Percentiles rank a stretch among this genome's conserved stretches.
Conservation (phyloP, 2,797 vertebrate genomes). For the Syngnathus acus region DNA sequence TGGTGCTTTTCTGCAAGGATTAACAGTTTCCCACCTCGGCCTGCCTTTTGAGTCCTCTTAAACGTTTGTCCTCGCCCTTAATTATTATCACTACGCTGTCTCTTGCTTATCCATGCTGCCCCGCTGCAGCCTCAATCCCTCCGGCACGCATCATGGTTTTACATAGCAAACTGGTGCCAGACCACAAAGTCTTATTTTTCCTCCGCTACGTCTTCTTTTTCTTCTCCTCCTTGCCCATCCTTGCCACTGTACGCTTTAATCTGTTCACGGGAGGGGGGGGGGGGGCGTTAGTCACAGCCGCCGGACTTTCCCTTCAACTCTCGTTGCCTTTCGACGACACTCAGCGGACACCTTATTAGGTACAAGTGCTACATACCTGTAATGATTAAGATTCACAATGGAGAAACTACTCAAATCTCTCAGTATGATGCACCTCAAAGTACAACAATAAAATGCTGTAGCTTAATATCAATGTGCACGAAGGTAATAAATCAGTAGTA, state of each 20-base stretch:
- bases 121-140: constrained; percentile 28
- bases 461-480: neutral
- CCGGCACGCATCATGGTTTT: constrained; percentile 46
- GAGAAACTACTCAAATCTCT: neutral
- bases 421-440: neutral
- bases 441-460: neutral
- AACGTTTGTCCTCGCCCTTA: constrained; percentile 18
- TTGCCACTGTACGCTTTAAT: neutral
- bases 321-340: neutral
- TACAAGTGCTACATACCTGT: neutral
- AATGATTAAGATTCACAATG: neutral
- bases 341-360: neutral
- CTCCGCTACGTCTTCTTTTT: neutral
- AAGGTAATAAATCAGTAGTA: neutral
- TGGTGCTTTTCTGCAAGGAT: constrained; percentile 10
- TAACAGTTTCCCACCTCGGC: constrained; percentile 26
- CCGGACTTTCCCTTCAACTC: constrained; percentile 4
- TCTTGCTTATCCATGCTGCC: constrained; percentile 15
- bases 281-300: neutral
- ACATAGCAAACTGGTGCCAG: constrained; percentile 51
- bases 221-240: constrained; percentile 5
- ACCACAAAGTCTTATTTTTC: constrained; percentile 57
- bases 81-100: constrained; percentile 15
- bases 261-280: neutral
- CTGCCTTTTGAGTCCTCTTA: constrained; percentile 9